Percentiles rank a stretch among this genome's conserved stretches.
Evolutionary conservation across 2,113 vertebrate genomes (phyloP).

Genomic region (Seriola rivoliana): DNA sequence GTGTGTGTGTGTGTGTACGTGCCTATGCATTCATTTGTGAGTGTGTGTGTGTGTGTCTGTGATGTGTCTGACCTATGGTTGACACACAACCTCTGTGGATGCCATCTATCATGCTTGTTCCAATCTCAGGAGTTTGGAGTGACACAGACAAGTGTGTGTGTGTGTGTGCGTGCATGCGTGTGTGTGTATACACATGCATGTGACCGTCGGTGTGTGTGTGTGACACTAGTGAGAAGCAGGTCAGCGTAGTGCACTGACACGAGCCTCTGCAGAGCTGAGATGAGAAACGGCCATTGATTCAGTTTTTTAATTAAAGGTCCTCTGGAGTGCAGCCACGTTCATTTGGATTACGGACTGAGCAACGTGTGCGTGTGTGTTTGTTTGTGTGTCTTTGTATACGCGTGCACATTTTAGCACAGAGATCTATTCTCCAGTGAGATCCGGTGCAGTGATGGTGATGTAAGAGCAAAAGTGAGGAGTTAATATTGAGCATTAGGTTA

Average conservation of each 20-base stretch:
- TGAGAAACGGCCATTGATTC: conserved; percentile 48
- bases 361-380: conserved; percentile 19
- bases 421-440: neutral
- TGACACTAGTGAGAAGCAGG: conserved; percentile 18
- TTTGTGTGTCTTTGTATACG: conserved; percentile 9
- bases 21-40: conserved; percentile 34
- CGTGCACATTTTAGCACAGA: neutral
- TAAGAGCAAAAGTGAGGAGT: neutral
- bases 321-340: conserved; percentile 37
- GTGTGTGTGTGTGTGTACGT: conserved; percentile 11
- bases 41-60: neutral
- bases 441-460: neutral
- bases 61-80: conserved; percentile 46
- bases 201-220: neutral
- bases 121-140: conserved; percentile 26
- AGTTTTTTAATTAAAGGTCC: conserved; percentile 62
- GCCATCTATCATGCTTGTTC: conserved; percentile 32
- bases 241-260: conserved; percentile 16
- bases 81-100: conserved; percentile 19
- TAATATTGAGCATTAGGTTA: too few relatives aligned
- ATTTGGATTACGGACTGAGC: conserved; percentile 24
- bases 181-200: neutral
- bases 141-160: neutral
- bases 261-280: conserved; percentile 27
- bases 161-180: neutral